Conservation (phyloP, 2,888 invertebrate genomes). For the Therioaphis trifolii region DNA sequence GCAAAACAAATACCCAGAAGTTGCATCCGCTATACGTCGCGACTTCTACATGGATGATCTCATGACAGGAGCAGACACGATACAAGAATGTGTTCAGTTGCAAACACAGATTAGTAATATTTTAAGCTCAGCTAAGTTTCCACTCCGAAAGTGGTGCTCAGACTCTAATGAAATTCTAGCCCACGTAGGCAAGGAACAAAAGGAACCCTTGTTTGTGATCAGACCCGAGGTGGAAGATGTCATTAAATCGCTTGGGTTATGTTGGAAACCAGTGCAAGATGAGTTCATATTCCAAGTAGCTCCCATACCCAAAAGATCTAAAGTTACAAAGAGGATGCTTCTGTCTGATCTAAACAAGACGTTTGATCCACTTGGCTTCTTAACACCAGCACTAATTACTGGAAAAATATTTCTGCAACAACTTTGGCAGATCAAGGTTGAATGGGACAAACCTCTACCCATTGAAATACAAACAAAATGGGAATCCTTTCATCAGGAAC, state of each 20-base stretch:
- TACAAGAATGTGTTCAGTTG: not conserved
- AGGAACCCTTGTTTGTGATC: not conserved
- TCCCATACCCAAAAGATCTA: not conserved
- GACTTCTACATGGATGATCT: too few relatives aligned
- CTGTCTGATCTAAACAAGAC: not conserved
- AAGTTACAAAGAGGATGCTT: not conserved
- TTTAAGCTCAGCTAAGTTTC: not conserved
- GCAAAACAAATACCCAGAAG: not conserved
- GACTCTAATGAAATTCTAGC: not conserved
- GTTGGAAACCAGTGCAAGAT: slow-evolving; percentile 7
- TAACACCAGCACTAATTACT: not conserved
- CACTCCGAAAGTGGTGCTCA: not conserved
- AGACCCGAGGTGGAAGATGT: not conserved
- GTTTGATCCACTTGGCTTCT: not conserved
- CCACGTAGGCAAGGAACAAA: not conserved
- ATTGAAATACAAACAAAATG: too few relatives aligned
- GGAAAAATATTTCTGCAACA: slow-evolving; percentile 10
- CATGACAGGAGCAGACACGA: not conserved
- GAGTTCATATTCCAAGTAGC: not conserved
- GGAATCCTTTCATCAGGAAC: not conserved
- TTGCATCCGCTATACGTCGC: not conserved
- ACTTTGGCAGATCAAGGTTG: not conserved
- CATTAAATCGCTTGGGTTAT: not conserved
- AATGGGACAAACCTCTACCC: too few relatives aligned
- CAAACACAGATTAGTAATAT: not conserved